phyloP scores from a whole-genome alignment of 1,140 invertebrate species.

The Linepithema humile region DNA sequence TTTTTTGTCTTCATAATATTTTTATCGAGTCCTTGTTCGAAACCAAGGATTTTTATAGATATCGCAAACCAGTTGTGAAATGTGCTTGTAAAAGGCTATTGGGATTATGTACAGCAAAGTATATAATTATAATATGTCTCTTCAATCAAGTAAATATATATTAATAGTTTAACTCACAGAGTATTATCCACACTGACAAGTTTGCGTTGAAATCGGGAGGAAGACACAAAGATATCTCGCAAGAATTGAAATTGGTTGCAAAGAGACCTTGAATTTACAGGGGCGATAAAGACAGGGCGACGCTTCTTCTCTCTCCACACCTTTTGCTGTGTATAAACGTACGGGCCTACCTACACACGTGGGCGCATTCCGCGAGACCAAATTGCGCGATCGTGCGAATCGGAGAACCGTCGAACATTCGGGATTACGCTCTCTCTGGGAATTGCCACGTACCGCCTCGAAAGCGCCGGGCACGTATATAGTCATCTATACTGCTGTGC shows the following conservation, averaged over 20 bases:
- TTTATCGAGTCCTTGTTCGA: background rate
- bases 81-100: background rate
- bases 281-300: slow-evolving; percentile 58
- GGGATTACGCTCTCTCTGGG: slow-evolving; percentile 64
- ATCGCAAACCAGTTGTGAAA: background rate
- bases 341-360: background rate
- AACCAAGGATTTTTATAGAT: slow-evolving; percentile 9
- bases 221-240: slow-evolving; percentile 43
- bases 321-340: slow-evolving; percentile 6
- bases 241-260: slow-evolving; percentile 58
- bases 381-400: slow-evolving; percentile 71
- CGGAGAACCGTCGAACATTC: slow-evolving; percentile 61
- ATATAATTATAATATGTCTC: background rate
- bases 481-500: slow-evolving; percentile 32
- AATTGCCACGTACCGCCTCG: slow-evolving; percentile 61
- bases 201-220: background rate
- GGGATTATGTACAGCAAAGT: background rate
- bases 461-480: slow-evolving; percentile 22
- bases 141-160: too few relatives aligned
- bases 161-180: background rate
- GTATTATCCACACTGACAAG: background rate
- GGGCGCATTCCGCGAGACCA: slow-evolving; percentile 55
- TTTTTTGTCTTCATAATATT: background rate
- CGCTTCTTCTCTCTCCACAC: background rate
- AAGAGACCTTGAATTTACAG: slow-evolving; percentile 63